Conservation (phyloP, 2,888 invertebrate genomes). For the Endotricha flammealis region DNA sequence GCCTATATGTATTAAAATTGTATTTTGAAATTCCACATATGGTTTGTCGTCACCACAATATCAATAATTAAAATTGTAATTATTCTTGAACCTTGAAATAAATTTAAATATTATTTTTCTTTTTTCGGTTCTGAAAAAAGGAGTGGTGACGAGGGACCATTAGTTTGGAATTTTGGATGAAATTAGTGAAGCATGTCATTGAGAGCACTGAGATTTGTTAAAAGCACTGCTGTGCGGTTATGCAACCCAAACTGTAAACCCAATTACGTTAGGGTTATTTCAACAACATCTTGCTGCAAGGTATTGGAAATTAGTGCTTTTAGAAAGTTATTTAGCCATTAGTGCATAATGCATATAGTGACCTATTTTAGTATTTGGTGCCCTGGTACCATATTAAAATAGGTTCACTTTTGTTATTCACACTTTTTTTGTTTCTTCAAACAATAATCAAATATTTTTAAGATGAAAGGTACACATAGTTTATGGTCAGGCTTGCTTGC, state of each 20-base stretch:
- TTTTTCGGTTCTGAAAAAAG: conserved; percentile 52
- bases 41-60: conserved; percentile 52
- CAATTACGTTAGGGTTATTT: conserved; percentile 54
- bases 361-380: no score
- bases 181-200: conserved; percentile 53
- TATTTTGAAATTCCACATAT: conserved; percentile 51
- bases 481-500: no score
- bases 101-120: conserved; percentile 25
- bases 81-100: background rate
- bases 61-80: conserved; percentile 2
- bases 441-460: no score
- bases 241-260: conserved; percentile 40
- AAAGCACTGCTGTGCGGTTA: conserved; percentile 40
- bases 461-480: no score
- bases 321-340: conserved; percentile 9
- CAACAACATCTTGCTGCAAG: conserved; percentile 62
- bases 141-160: conserved; percentile 65
- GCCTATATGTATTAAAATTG: conserved; percentile 10
- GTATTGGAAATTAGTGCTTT: conserved; percentile 43
- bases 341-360: no score
- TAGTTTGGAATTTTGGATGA: conserved; percentile 32
- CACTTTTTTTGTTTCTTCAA: no score
- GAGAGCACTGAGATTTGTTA: conserved; percentile 45
- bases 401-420: no score
- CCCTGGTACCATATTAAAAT: no score